Evolutionary conservation across 2,113 vertebrate species (phyloP).

Genomic region (Malurus melanocephalus): DNA sequence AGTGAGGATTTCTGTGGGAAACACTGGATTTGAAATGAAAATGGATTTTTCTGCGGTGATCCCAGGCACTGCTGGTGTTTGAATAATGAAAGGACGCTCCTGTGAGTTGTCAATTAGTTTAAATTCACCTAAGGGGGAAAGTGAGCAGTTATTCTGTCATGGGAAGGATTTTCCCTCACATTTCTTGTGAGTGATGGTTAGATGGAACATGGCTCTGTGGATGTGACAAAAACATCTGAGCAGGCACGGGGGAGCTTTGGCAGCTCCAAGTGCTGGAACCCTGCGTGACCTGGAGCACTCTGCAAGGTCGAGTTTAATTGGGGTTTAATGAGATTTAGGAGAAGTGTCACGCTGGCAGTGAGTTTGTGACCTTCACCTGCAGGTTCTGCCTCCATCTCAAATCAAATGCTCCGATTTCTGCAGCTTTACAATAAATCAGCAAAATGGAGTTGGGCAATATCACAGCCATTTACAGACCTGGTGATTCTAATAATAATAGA

Average conservation of each 20-base stretch:
- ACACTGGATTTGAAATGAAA: rapidly evolving
- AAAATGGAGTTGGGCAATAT: background rate
- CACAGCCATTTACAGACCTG: background rate
- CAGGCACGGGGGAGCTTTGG: background rate
- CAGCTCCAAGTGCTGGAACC: background rate
- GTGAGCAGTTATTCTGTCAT: background rate
- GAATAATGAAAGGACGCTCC: background rate
- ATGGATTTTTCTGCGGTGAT: background rate
- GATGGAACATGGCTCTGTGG: background rate
- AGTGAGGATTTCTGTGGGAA: background rate
- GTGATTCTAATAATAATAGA: rapidly evolving
- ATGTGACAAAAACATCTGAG: background rate
- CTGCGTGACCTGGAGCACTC: background rate
- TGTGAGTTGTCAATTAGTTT: background rate
- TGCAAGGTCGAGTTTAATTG: rapidly evolving
- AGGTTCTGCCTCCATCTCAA: background rate
- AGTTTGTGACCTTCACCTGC: background rate
- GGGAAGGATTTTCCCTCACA: background rate
- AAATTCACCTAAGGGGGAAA: background rate
- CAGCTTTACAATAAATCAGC: background rate
- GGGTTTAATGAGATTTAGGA: background rate
- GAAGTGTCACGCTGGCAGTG: background rate
- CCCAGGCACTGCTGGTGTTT: background rate
- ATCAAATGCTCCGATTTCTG: background rate
- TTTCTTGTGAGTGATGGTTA: rapidly evolving